Conservation (phyloP, 2,797 vertebrate genomes). For the Dipus sagitta region DNA sequence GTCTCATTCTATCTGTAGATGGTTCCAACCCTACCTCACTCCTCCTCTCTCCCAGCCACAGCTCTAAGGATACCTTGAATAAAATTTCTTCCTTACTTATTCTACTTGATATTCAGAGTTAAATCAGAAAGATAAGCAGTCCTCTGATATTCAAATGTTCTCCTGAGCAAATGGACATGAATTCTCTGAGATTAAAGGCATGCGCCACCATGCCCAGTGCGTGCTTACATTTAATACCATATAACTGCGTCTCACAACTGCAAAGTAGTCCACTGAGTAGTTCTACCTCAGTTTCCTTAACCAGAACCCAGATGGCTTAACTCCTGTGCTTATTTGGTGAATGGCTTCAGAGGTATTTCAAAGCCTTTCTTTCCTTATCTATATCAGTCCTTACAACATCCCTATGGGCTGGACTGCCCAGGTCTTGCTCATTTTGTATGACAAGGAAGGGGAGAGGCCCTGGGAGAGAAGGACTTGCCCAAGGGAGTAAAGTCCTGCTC, state of each 20-base stretch:
- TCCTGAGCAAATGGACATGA: background rate
- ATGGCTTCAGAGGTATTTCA: constrained; percentile 26
- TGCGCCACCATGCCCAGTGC: too few species aligned
- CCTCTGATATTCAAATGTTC: background rate
- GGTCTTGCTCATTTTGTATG: background rate
- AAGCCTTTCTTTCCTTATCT: constrained; percentile 38
- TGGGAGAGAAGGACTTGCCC: background rate
- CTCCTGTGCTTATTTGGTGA: constrained; percentile 10
- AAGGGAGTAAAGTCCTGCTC: background rate
- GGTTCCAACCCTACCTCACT: background rate
- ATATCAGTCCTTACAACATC: background rate
- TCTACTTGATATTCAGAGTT: background rate
- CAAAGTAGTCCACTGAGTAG: background rate
- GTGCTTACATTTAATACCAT: background rate
- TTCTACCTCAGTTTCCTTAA: constrained; percentile 39
- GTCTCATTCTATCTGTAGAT: background rate
- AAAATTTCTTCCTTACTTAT: background rate
- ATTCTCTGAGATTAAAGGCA: background rate
- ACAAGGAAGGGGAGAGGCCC: background rate
- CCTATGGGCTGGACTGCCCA: background rate
- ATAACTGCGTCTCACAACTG: background rate
- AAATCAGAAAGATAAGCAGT: background rate
- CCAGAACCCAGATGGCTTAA: background rate
- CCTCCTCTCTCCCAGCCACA: background rate
- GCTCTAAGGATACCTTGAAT: background rate